Percentiles rank a stretch among this genome's conserved stretches.
phyloP scores from a whole-genome alignment of 2,888 invertebrate genomes.

The Drosophila setosimentum region DNA sequence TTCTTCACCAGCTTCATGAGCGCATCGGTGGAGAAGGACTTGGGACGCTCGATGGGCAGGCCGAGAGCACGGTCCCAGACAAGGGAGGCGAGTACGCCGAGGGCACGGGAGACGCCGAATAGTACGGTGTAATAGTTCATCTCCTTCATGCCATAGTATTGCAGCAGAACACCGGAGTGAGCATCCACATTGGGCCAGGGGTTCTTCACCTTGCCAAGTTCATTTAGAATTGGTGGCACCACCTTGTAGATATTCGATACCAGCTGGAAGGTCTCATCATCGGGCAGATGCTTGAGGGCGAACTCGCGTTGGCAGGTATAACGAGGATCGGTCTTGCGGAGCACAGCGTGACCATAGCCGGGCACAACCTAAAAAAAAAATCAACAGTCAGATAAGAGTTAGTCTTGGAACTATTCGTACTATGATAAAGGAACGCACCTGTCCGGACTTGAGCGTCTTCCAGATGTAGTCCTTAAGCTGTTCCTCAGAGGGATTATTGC shows the following conservation, averaged over 20 bases:
- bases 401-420: not conserved
- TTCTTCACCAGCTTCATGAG: constrained; percentile 85
- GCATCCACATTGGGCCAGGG: constrained; percentile 98
- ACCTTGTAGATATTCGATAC: constrained; percentile 93
- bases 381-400: not conserved
- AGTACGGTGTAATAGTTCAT: constrained; percentile 96
- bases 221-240: constrained; percentile 92
- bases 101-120: constrained; percentile 94
- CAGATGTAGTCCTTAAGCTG: constrained; percentile 98
- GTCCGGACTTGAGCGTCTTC: constrained; percentile 96
- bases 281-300: constrained; percentile 93
- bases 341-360: constrained; percentile 95
- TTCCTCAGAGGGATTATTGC: constrained; percentile 94
- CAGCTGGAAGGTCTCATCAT: constrained; percentile 92
- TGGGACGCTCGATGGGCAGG: constrained; percentile 93
- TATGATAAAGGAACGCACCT: constrained; percentile 81
- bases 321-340: constrained; percentile 93
- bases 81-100: constrained; percentile 92
- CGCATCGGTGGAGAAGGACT: constrained; percentile 90
- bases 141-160: constrained; percentile 94
- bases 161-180: constrained; percentile 93
- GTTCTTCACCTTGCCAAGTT: constrained; percentile 95
- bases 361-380: constrained; percentile 88
- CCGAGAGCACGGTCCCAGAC: constrained; percentile 94
- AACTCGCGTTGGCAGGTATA: constrained; percentile 95